Evolutionary conservation across 2,888 invertebrate genomes (phyloP).

Genomic region (Melanophora roralis): DNA sequence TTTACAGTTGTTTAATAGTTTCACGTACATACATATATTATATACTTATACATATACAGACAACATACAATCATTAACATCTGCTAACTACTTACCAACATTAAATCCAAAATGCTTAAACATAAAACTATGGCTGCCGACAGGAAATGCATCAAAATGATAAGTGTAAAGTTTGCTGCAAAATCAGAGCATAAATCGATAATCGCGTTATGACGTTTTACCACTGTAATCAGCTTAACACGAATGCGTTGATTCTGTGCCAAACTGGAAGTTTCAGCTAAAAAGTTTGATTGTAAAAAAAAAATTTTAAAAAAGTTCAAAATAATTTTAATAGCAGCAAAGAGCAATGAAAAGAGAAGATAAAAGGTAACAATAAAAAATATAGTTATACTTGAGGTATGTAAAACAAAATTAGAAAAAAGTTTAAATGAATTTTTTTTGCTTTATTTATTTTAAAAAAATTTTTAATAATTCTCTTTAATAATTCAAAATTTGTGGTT

Average conservation of each 20-base stretch:
- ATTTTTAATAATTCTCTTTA: too few relatives aligned
- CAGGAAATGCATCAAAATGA: constrained; percentile 75
- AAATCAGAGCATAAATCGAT: constrained; percentile 74
- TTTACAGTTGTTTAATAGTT: too few relatives aligned
- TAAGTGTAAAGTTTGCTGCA: constrained; percentile 69
- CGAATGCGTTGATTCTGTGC: constrained; percentile 68
- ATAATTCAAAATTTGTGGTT: too few relatives aligned
- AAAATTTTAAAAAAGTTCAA: not conserved
- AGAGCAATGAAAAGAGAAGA: not conserved
- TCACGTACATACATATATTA: too few relatives aligned
- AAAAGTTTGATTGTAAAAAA: constrained; percentile 3
- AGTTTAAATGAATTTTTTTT: too few relatives aligned
- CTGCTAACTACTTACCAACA: constrained; percentile 70
- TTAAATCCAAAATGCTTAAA: constrained; percentile 73
- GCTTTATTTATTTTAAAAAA: too few relatives aligned
- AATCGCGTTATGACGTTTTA: constrained; percentile 73
- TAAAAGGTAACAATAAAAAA: too few relatives aligned
- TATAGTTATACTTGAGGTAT: not conserved
- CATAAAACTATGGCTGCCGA: constrained; percentile 74
- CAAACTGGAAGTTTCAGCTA: constrained; percentile 59
- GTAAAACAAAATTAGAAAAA: not conserved
- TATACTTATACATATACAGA: not conserved
- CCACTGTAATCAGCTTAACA: constrained; percentile 65
- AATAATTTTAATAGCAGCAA: too few relatives aligned
- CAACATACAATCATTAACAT: not conserved